phyloP scores from a whole-genome alignment of 2,888 invertebrate species.

The Caenorhabditis sp. region DNA sequence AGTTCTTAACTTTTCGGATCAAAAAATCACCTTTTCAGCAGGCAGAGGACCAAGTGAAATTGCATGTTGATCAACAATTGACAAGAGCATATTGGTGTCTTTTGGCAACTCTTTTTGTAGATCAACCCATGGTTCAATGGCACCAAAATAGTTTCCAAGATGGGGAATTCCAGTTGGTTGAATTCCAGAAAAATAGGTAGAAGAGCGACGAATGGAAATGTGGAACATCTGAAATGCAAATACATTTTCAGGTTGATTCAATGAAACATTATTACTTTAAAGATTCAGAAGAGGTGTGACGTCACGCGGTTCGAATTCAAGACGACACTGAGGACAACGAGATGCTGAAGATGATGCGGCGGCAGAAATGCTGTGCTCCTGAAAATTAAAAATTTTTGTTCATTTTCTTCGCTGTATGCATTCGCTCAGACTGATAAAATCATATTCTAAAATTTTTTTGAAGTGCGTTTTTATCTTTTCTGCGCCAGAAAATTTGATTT shows the following conservation, averaged over 20 bases:
- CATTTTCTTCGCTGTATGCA: not conserved
- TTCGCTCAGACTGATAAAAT: too few species aligned
- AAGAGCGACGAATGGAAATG: not conserved
- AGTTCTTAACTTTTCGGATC: not conserved
- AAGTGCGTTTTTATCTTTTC: too few species aligned
- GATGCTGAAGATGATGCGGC: constrained; percentile 19
- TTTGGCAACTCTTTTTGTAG: constrained; percentile 76
- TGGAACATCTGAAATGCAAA: not conserved
- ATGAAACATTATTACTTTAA: constrained; percentile 16
- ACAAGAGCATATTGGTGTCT: constrained; percentile 45
- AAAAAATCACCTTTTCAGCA: constrained; percentile 28
- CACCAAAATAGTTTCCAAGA: constrained; percentile 95
- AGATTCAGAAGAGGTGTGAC: constrained; percentile 59
- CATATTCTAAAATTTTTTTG: too few species aligned
- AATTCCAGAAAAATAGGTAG: constrained; percentile 78
- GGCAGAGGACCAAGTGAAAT: constrained; percentile 55
- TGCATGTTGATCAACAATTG: constrained; percentile 69
- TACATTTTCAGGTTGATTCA: too few species aligned
- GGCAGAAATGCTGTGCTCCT: constrained; percentile 43
- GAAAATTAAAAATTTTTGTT: not conserved
- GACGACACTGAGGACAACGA: constrained; percentile 60
- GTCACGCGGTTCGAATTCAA: constrained; percentile 52
- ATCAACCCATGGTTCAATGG: constrained; percentile 84
- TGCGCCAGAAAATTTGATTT: too few species aligned
- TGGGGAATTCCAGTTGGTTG: constrained; percentile 95